These are phyloP conservation scores for Carassius gibelio DNA, from an alignment of 2,113 vertebrate species.

Conservation along the genomic window DNA sequence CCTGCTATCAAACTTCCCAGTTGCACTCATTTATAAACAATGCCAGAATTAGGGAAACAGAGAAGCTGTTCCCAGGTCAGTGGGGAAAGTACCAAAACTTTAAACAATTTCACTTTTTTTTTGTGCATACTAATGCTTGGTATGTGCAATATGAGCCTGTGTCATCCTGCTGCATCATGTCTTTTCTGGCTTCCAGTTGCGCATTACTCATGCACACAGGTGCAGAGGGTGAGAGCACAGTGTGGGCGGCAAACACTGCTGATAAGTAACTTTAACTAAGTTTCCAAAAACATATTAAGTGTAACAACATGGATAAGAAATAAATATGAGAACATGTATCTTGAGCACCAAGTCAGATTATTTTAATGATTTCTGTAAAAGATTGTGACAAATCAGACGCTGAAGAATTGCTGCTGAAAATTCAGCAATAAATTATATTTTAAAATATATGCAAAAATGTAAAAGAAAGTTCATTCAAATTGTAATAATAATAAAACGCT, in stretches of 20 bases:
- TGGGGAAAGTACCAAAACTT: not conserved
- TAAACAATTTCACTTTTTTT: constrained; percentile 22
- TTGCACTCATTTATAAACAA: not conserved
- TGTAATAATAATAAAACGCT: not conserved
- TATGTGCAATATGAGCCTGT: constrained; percentile 67
- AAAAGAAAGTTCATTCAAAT: too few relatives aligned
- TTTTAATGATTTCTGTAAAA: not conserved
- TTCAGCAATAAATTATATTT: too few relatives aligned
- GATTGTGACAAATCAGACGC: not conserved
- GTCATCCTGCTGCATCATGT: constrained; percentile 70
- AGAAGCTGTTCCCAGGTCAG: not conserved
- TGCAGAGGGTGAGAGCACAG: constrained; percentile 20
- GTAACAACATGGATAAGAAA: too few relatives aligned
- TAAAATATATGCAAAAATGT: too few relatives aligned
- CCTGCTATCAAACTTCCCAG: not conserved
- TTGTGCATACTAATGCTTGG: constrained; percentile 3
- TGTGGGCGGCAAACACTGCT: not conserved
- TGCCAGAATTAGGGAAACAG: not conserved
- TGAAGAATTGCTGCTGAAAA: not conserved
- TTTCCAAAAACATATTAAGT: not conserved
- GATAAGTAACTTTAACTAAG: not conserved
- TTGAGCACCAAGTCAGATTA: not conserved
- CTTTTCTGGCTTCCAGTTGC: constrained; percentile 36
- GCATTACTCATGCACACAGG: constrained; percentile 43
- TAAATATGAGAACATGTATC: not conserved